Evolutionary conservation across 2,888 invertebrate genomes (phyloP).

Genomic region (Hirtodrosophila trivittata): DNA sequence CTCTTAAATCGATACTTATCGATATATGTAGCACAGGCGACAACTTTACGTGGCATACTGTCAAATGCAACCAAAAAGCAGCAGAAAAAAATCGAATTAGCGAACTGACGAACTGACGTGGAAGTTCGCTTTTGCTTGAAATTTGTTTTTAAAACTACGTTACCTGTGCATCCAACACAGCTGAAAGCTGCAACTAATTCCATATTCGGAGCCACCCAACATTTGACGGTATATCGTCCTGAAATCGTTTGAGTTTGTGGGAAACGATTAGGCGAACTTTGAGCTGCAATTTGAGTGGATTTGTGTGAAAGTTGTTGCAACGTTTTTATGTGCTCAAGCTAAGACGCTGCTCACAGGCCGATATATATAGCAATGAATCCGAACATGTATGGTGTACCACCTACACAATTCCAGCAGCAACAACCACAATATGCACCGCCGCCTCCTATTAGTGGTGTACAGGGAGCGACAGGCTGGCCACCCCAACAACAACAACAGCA

Average conservation of each 20-base stretch:
- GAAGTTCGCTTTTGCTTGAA: constrained; percentile 73
- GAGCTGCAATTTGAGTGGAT: constrained; percentile 56
- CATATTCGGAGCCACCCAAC: constrained; percentile 14
- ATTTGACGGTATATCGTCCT: constrained; percentile 17
- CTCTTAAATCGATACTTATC: no score
- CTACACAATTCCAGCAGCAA: constrained; percentile 74
- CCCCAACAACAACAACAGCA: constrained; percentile 51
- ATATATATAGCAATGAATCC: constrained; percentile 78
- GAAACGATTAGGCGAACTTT: constrained; percentile 63
- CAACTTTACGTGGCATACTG: constrained; percentile 81
- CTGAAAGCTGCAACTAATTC: constrained; percentile 34
- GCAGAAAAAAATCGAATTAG: constrained; percentile 70
- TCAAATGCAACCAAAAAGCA: constrained; percentile 66
- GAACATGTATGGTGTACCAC: constrained; percentile 82
- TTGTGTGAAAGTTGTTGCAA: constrained; percentile 67
- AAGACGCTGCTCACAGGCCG: constrained; percentile 15
- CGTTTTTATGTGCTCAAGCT: constrained; percentile 40
- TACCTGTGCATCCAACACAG: constrained; percentile 36
- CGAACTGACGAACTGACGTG: constrained; percentile 82
- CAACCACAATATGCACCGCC: constrained; percentile 62
- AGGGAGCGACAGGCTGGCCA: constrained; percentile 58
- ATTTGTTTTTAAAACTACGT: constrained; percentile 49
- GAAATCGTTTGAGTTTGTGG: constrained; percentile 24
- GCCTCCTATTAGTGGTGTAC: constrained; percentile 47
- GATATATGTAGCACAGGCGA: constrained; percentile 47